A percentile compares a stretch with the other conserved stretches of the same genome.
Conservation (phyloP, 1,140 invertebrate genomes). For the Hyles vespertilio region DNA sequence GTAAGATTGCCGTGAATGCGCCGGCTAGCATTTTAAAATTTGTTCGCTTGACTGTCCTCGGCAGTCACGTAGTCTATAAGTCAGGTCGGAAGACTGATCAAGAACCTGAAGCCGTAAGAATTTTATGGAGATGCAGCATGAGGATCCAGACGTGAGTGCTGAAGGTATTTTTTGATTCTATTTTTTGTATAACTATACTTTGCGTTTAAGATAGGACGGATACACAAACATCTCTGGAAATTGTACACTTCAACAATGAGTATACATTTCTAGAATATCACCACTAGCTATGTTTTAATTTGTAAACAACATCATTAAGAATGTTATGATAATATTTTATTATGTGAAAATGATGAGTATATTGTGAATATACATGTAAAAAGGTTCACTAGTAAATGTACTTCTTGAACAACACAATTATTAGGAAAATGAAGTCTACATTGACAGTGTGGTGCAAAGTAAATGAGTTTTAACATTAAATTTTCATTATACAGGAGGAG, state of each 20-base stretch:
- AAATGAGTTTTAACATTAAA: conserved; percentile 44
- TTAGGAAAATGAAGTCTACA: too few relatives aligned
- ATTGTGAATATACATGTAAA: too few relatives aligned
- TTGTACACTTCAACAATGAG: background rate
- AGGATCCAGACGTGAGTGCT: conserved; percentile 61
- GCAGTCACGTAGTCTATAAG: conserved; percentile 75
- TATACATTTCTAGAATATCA: too few relatives aligned
- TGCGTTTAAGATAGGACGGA: conserved; percentile 14
- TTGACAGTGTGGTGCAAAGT: background rate
- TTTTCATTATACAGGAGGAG: conserved; percentile 89
- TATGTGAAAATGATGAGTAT: too few relatives aligned
- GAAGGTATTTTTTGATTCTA: conserved; percentile 75
- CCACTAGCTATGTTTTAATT: too few relatives aligned
- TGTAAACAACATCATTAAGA: too few relatives aligned
- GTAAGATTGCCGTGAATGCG: conserved; percentile 51
- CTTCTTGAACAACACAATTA: too few relatives aligned
- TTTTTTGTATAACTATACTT: conserved; percentile 59
- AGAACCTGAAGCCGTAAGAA: conserved; percentile 67
- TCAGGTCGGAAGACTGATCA: conserved; percentile 76
- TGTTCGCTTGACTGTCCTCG: conserved; percentile 74
- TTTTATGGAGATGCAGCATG: conserved; percentile 69
- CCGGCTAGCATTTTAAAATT: conserved; percentile 71
- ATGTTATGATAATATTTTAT: too few relatives aligned
- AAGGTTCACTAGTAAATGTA: too few relatives aligned
- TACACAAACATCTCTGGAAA: background rate